A percentile compares a stretch with the other conserved stretches of the same genome.
Evolutionary conservation across 1,140 invertebrate species (phyloP).

Genomic region (Manduca sexta): DNA sequence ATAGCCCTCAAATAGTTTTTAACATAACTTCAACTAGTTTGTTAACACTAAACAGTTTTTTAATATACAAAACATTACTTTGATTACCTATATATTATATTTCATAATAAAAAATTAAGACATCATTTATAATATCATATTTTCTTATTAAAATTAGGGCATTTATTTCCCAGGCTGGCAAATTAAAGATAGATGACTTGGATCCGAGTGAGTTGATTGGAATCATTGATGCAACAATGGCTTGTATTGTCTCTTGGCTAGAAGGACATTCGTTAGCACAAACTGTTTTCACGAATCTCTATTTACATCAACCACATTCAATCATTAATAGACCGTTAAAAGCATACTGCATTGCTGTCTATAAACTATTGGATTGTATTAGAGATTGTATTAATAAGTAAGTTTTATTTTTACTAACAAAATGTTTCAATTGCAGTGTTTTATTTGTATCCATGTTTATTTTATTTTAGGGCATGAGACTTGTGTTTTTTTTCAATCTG

Average conservation of each 20-base stretch:
- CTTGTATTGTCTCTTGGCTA: slow-evolving; percentile 95
- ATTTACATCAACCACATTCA: slow-evolving; percentile 91
- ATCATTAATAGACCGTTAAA: slow-evolving; percentile 90
- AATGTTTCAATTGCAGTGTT: not conserved
- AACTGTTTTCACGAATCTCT: slow-evolving; percentile 97
- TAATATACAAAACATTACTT: too few species aligned
- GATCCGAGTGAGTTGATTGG: slow-evolving; percentile 84
- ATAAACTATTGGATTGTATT: slow-evolving; percentile 94
- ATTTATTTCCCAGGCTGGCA: slow-evolving; percentile 75
- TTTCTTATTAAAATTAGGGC: not conserved
- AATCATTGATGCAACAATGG: slow-evolving; percentile 94
- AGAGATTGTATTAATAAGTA: slow-evolving; percentile 91
- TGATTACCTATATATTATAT: too few species aligned
- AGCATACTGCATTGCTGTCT: slow-evolving; percentile 89
- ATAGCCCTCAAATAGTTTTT: too few species aligned
- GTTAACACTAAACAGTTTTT: too few species aligned
- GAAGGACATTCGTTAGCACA: slow-evolving; percentile 97
- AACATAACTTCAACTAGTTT: too few species aligned
- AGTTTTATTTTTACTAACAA: slow-evolving; percentile 26
- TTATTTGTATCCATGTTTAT: too few species aligned
- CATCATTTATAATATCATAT: not conserved
- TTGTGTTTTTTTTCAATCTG: too few species aligned
- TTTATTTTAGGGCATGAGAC: too few species aligned
- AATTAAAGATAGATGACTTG: slow-evolving; percentile 86
- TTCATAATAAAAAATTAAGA: too few species aligned